Evolutionary conservation across 2,797 vertebrate species (phyloP), one percentile per base, ranked within the genome.

Genomic region (Enteromius treurensis): DNA sequence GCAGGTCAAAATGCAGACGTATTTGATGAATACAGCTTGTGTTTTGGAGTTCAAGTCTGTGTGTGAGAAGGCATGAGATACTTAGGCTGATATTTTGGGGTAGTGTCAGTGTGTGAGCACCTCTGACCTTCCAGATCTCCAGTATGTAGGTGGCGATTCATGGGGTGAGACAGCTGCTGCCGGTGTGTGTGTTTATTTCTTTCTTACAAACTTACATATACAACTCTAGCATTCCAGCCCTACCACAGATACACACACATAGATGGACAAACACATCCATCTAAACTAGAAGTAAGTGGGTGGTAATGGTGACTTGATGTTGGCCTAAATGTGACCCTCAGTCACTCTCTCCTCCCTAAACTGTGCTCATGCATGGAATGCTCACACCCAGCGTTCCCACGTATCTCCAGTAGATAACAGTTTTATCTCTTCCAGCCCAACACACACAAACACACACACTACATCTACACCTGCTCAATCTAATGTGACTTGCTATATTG

Each of bases 381-480:
- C 86, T 86, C 80, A 82, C 84, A 80, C 19, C 26, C 83, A 37
- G 64, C 29, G 75, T 89, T 88, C 88, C 87, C 85, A 80, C 85
- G 55, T 85, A 88, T 85, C 81, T 9, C n/a, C 55, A 64, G 75
- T 53, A 87, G 90, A 92, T 89, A 91, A 88, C 83, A 69, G 65
- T 85, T 83, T 87, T 89, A 89, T 64, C 75, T 60, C 5, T 32
- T 34, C 26, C 17, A 53, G 32, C 73, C 42, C 53, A 73, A 71
- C 34, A 70, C 47, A 29, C 60, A 68, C 81, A 77, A 45, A 70
- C 79, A 45, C 53, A 47, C 65, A 83, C 51, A 79, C 47, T 23
- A 29, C 40, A 79, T 75, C 70, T 70, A 60, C 79, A 84, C 78
- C 64, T 80, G 65, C 71, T 85, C 53, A 86, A 55, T 65, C 62